Percentiles rank a stretch among this genome's conserved stretches.
phyloP scores from a whole-genome alignment of 2,888 invertebrate genomes.

The Mythimna pallens region DNA sequence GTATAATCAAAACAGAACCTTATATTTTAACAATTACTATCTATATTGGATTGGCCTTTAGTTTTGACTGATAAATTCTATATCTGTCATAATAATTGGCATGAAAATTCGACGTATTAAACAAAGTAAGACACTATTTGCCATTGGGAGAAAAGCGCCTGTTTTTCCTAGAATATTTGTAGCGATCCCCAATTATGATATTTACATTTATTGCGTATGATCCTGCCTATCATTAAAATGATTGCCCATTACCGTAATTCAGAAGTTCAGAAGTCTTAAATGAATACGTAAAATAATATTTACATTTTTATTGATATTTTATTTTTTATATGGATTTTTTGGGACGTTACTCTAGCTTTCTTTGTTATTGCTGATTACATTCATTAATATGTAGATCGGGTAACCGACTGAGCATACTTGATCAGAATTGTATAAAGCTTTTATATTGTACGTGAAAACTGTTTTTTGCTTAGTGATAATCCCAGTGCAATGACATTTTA shows the following conservation, averaged over 20 bases:
- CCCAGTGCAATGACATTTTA: not conserved
- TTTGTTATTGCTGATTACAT: conserved; percentile 34
- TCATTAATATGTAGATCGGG: conserved; percentile 27
- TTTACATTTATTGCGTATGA: conserved; percentile 57
- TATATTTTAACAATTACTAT: not conserved
- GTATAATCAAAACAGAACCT: not conserved
- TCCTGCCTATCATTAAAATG: conserved; percentile 52
- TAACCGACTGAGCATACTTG: conserved; percentile 4
- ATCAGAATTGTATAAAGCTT: conserved; percentile 9
- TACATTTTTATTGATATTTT: conserved; percentile 38
- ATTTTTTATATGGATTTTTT: not conserved
- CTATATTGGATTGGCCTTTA: not conserved
- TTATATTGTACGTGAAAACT: conserved; percentile 1
- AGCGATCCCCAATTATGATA: conserved; percentile 50
- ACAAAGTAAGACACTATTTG: conserved; percentile 32
- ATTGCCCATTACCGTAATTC: no score
- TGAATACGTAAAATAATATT: conserved; percentile 25
- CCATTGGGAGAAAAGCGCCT: conserved; percentile 15
- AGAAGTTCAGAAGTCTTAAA: conserved; percentile 33
- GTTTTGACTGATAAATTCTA: conserved; percentile 2
- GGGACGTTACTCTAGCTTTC: not conserved
- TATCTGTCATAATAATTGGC: conserved; percentile 36
- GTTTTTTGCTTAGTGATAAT: no score
- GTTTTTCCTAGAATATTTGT: conserved; percentile 20
- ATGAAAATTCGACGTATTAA: conserved; percentile 40